phyloP scores from a whole-genome alignment of 2,797 vertebrate genomes.

The Chiloscyllium punctatum region DNA sequence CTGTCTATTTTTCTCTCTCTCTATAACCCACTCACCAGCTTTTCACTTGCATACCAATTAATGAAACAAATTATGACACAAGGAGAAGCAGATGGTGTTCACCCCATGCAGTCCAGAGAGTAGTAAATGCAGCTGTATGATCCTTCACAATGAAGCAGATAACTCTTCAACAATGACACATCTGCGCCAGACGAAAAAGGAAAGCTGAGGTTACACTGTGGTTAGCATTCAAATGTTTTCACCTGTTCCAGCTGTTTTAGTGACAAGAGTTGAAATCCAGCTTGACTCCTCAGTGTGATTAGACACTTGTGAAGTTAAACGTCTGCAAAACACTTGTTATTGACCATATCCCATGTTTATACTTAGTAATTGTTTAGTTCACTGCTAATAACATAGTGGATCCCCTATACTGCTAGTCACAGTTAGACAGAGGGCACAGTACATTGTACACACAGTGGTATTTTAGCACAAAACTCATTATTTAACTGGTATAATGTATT shows the following conservation, averaged over 20 bases:
- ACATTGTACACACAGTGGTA: not conserved
- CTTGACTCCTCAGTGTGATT: not conserved
- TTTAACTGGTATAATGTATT: not conserved
- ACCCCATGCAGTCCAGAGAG: not conserved
- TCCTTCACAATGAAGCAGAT: not conserved
- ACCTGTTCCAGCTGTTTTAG: not conserved
- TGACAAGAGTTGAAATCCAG: not conserved
- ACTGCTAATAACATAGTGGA: not conserved
- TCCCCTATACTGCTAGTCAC: not conserved
- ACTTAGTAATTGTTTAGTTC: not conserved
- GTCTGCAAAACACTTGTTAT: not conserved
- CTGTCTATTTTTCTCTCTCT: not conserved
- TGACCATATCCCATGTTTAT: not conserved
- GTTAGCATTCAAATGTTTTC: not conserved
- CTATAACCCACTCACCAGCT: not conserved
- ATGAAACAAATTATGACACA: constrained; percentile 23
- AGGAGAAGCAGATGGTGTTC: constrained; percentile 4
- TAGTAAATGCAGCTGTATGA: not conserved
- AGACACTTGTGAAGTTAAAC: not conserved
- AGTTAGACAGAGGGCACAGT: not conserved
- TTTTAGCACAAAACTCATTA: not conserved
- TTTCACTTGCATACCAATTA: not conserved
- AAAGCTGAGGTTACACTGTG: not conserved
- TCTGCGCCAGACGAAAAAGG: not conserved
- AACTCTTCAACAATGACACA: not conserved